Conservation (phyloP, 2,888 invertebrate species). For the Hirtodrosophila confusa region DNA sequence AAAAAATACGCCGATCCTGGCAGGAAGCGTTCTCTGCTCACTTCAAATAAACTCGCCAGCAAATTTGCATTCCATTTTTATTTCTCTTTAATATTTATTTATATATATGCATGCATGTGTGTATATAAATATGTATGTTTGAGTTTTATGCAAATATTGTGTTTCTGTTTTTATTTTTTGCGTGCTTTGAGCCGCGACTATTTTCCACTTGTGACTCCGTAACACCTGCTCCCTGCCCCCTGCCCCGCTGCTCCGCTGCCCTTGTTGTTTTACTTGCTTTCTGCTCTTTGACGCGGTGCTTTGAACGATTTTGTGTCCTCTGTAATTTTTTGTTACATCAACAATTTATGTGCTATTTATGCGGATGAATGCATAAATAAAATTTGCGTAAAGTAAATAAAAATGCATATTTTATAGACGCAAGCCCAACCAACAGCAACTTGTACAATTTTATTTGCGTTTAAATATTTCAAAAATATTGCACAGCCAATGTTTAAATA, state of each 20-base stretch:
- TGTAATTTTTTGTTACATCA: constrained; percentile 41
- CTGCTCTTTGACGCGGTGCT: constrained; percentile 2
- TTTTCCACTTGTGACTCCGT: constrained; percentile 42
- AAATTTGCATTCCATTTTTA: constrained; percentile 63
- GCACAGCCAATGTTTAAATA: neutral
- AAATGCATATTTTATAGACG: constrained; percentile 59
- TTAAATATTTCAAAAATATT: constrained; percentile 27
- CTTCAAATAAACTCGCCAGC: constrained; percentile 41
- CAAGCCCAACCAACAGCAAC: constrained; percentile 4
- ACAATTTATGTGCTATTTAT: constrained; percentile 61
- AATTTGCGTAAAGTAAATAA: constrained; percentile 65
- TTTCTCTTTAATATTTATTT: constrained; percentile 63
- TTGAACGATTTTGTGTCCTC: constrained; percentile 37
- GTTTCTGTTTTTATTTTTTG: constrained; percentile 28
- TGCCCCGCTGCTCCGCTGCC: neutral
- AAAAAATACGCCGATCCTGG: constrained; percentile 43
- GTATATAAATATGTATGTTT: constrained; percentile 16
- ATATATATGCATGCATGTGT: constrained; percentile 13
- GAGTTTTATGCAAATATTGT: constrained; percentile 63
- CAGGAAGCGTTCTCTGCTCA: constrained; percentile 8
- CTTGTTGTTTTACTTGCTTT: constrained; percentile 17
- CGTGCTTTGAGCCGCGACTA: constrained; percentile 44
- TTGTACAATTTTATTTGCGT: constrained; percentile 30
- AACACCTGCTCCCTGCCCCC: constrained; percentile 10
- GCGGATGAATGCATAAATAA: constrained; percentile 73